These are phyloP conservation scores for Corbicula japonica DNA, from an alignment of 2,888 invertebrate species.

Conservation along the genomic window DNA sequence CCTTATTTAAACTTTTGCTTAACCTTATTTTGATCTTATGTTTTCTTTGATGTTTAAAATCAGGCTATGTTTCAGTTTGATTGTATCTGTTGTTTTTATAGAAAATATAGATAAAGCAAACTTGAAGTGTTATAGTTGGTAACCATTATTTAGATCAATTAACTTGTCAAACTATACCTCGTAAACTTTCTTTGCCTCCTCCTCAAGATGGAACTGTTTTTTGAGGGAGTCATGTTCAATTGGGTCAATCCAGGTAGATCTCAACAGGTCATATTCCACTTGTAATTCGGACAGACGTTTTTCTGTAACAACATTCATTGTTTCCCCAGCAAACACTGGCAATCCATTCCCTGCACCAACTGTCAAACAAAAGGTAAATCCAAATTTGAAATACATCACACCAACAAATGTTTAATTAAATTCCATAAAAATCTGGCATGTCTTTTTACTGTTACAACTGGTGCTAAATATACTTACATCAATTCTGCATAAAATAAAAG, in stretches of 20 bases:
- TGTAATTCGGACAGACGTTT: slow-evolving; percentile 72
- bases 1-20: not conserved
- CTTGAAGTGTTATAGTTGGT: no score
- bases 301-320: slow-evolving; percentile 75
- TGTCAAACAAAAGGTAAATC: no score
- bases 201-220: slow-evolving; percentile 55
- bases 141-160: not conserved
- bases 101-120: no score
- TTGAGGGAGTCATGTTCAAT: slow-evolving; percentile 44
- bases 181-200: slow-evolving; percentile 50
- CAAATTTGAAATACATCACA: no score
- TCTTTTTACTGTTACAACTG: no score
- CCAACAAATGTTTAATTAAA: no score
- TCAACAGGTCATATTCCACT: slow-evolving; percentile 63
- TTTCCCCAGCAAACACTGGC: slow-evolving; percentile 64
- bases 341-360: slow-evolving; percentile 5
- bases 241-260: slow-evolving; percentile 67
- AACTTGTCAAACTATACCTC: slow-evolving; percentile 58
- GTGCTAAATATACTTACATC: no score
- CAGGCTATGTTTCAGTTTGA: no score
- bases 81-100: not conserved
- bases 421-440: no score
- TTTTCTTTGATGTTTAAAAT: not conserved
- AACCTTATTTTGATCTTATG: not conserved
- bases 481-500: no score